Base-by-base conservation (phyloP, 2,888 invertebrate genomes). In the Eretmocerus hayati region DNA sequence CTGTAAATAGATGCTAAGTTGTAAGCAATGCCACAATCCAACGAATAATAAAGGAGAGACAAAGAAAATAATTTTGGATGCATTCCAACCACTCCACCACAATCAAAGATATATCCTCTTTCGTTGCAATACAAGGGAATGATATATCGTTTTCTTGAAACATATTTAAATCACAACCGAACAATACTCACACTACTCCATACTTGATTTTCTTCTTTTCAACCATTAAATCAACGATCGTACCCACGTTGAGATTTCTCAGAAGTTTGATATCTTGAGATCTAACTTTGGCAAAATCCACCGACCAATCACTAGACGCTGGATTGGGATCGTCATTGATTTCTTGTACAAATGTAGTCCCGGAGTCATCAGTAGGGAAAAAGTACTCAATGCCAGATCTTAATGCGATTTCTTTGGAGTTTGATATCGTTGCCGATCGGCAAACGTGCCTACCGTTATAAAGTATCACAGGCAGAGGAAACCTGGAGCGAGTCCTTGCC, bases 181-280 rank as follows among this genome's bases (percentile, higher is more conserved):
- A 20, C 15, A 36, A 46, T 16, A 75, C 84, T 81, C 76, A 88
- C 88, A 85, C 80, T 72, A 88, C 72, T 52, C 83, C 83, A 72
- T 81, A 88, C 72, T 88, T 89, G 33, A 86, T 83, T 74, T 88
- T 88, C 62, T 85, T 84, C 64, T 87, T 85, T 66, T 89, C 88
- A 8, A 89, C 86, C 88, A 89, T 89, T 45, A 89, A 78, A 71
- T 89, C 88, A 54, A 85, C 79, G 59, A 89, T 88, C 42, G 82
- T 83, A 46, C 78, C 78, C 15, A 88, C 83, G 59, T 83, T 81
- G 26, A 87, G 76, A 18, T 77, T 75, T 65, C 83, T 83, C 30
- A 89, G 70, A 38, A 88, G 72, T 58, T 80, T 78, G 44, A 87
- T 85, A 64, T 89, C 88, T 55, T 79, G 77, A 56, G 75, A 78